These are phyloP conservation scores for Pogonomyrmex barbatus DNA, from an alignment of 1,140 invertebrate species.

Conservation along the genomic window DNA sequence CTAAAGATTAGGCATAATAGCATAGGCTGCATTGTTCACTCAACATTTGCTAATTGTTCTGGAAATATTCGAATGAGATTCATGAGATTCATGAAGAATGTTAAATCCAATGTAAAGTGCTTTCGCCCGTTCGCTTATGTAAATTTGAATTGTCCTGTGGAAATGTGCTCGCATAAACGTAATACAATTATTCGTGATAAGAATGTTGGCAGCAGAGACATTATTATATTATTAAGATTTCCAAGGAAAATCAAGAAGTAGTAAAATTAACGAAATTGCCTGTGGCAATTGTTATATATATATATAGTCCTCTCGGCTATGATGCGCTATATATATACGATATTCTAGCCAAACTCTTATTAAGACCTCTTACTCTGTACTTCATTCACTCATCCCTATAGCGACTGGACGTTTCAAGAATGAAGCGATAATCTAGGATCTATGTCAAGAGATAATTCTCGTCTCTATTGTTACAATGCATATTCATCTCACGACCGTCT, in stretches of 20 bases:
- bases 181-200: conserved; percentile 60
- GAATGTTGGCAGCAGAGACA: conserved; percentile 14
- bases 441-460: conserved; percentile 47
- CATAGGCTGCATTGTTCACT: not conserved
- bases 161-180: conserved; percentile 41
- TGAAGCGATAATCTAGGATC: conserved; percentile 32
- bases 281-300: not conserved
- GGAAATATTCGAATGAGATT: conserved; percentile 12
- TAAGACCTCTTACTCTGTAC: not conserved
- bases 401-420: conserved; percentile 13
- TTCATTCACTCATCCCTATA: not conserved
- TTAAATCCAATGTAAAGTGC: conserved; percentile 32
- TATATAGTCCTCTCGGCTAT: not conserved
- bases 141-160: conserved; percentile 31
- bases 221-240: conserved; percentile 48
- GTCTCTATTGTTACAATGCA: conserved; percentile 34
- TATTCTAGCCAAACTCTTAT: not conserved
- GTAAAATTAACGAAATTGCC: conserved; percentile 30
- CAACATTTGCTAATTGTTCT: conserved; percentile 5
- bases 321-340: not conserved
- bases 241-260: not conserved
- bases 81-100: conserved; percentile 36
- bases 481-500: conserved; percentile 51
- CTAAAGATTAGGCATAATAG: not conserved
- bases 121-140: conserved; percentile 26